Percentiles rank a stretch among this genome's conserved stretches.
Evolutionary conservation across 2,888 invertebrate genomes (phyloP).

Genomic region (Prosopocoilus inquinatus): DNA sequence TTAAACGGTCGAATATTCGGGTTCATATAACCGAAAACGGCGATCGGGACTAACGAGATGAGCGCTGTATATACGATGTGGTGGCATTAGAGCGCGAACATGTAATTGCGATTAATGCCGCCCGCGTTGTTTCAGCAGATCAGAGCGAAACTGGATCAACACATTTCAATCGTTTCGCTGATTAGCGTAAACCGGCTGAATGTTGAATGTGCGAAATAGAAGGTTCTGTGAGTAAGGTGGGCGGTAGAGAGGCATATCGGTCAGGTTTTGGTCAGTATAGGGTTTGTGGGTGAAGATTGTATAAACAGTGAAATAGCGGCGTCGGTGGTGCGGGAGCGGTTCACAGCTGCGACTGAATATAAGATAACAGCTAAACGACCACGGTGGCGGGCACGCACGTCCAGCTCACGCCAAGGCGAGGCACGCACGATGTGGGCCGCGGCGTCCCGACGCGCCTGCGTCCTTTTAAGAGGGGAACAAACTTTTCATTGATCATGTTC

Average conservation of each 20-base stretch:
- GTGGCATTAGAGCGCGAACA: constrained; percentile 18
- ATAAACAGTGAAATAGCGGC: constrained; percentile 8
- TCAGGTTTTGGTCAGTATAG: constrained; percentile 1
- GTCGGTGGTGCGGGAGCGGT: constrained; percentile 12
- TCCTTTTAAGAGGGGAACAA: constrained; percentile 34
- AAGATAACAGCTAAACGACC: constrained; percentile 30
- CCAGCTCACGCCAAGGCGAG: constrained; percentile 30
- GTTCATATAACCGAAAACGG: constrained; percentile 16
- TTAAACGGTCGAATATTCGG: no score
- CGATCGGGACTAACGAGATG: constrained; percentile 10
- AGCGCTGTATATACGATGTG: constrained; percentile 18
- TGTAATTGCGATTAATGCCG: constrained; percentile 21
- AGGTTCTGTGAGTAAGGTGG: background rate
- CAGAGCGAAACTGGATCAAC: constrained; percentile 19
- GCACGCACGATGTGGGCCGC: constrained; percentile 33
- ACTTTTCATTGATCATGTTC: constrained; percentile 42
- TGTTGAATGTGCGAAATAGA: constrained; percentile 13
- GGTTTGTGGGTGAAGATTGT: constrained; percentile 1
- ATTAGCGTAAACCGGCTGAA: constrained; percentile 15
- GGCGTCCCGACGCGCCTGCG: constrained; percentile 33
- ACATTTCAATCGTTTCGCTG: constrained; percentile 20
- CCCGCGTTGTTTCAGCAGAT: constrained; percentile 18
- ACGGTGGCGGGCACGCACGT: constrained; percentile 32
- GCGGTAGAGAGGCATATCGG: background rate
- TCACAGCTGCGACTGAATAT: constrained; percentile 21